These are phyloP conservation scores for Campoplex nolae DNA, from an alignment of 2,888 invertebrate genomes.

Conservation along the genomic window DNA sequence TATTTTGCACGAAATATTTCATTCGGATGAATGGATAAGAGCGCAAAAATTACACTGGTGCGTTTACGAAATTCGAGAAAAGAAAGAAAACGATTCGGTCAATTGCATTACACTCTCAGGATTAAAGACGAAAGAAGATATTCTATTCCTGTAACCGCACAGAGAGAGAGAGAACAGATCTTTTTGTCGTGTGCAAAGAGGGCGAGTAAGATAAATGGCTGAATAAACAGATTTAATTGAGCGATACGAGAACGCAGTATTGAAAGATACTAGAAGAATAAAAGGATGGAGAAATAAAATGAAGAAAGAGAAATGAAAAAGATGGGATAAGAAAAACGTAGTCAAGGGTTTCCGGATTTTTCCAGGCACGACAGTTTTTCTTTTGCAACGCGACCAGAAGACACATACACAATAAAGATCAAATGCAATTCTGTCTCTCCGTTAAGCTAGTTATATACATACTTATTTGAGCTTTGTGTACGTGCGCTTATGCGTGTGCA, in stretches of 20 bases:
- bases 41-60: background rate
- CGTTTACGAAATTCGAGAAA: background rate
- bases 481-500: slow-evolving; percentile 10
- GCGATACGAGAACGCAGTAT: slow-evolving; percentile 32
- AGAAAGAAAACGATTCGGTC: background rate
- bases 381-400: slow-evolving; percentile 53
- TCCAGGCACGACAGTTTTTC: slow-evolving; percentile 51
- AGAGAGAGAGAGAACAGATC: background rate
- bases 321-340: slow-evolving; percentile 5
- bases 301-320: background rate
- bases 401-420: slow-evolving; percentile 70
- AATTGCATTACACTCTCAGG: slow-evolving; percentile 16
- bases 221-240: slow-evolving; percentile 60
- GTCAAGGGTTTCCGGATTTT: slow-evolving; percentile 55
- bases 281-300: background rate
- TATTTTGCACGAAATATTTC: background rate
- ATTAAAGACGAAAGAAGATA: slow-evolving; percentile 2
- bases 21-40: background rate
- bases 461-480: slow-evolving; percentile 54
- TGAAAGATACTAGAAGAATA: slow-evolving; percentile 2
- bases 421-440: slow-evolving; percentile 75
- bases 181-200: slow-evolving; percentile 24
- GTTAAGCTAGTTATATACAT: slow-evolving; percentile 77
- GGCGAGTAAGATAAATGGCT: slow-evolving; percentile 20
- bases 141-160: background rate